Base-by-base conservation (phyloP, 2,113 vertebrate genomes). In the Himantopus leucocephalus region DNA sequence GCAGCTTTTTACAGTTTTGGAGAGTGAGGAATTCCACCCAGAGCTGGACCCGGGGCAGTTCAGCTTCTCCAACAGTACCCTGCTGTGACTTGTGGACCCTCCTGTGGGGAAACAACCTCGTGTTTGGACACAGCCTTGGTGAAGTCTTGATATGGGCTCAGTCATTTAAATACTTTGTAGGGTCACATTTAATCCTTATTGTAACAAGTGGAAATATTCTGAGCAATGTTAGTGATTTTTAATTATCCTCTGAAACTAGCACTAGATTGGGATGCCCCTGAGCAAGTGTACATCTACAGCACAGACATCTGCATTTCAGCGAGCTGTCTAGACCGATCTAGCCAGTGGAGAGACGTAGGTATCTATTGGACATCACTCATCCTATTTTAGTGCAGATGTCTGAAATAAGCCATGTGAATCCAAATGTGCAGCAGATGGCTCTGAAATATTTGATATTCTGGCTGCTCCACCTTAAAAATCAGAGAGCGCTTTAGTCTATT, bases 401-500 rank as follows among this genome's bases (percentile, higher is more conserved):
- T 95, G 84, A 91, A 87, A 85, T 72, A 78, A 81, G 39, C 60
- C 52, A 10, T 53, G 56, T 68, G 66, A 68, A 76, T 64, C n/a
- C 30, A 89, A 96, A 91, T 90, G 50, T 16, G 17, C 64, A 85
- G 83, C 86, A 92, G 73, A 92, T 89, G 95, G 64, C 83, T 95
- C 83, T 64, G 88, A 96, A 94, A 72, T 81, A 19, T 72, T 80
- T 82, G 83, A 82, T 91, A 85, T 39, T 74, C 86, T 55, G 85
- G 27, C 85, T 75, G 83, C 45, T 96, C 88, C 91, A 94, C 80
- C 88, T 90, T 91, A 92, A 89, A 94, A 95, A 89, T 66, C 82
- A 84, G 53, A 60, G 37, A 50, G 6, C 8, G 47, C 47, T 91
- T 76, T 72, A n/a, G 72, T 26, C 27, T 95, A 43, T 88, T 89